A percentile compares a stretch with the other conserved stretches of the same genome.
Evolutionary conservation across 2,797 vertebrate genomes (phyloP).

Genomic region (Uromys caudimaculatus): DNA sequence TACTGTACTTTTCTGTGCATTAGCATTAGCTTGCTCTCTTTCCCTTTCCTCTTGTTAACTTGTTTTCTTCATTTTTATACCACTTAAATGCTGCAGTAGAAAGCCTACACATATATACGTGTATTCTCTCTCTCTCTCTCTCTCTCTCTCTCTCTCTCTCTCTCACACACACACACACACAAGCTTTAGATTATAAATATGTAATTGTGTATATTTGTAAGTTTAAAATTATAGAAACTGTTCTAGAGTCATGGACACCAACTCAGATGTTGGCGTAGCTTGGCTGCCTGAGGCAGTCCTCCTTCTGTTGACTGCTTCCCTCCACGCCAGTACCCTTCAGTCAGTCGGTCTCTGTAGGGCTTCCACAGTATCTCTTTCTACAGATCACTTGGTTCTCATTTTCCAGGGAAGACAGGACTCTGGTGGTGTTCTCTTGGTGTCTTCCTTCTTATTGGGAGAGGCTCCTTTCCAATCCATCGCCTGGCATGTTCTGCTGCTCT

Average conservation of each 20-base stretch:
- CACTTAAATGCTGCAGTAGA: background rate
- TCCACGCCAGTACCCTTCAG: background rate
- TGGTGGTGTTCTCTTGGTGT: background rate
- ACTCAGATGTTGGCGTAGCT: background rate
- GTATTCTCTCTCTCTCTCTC: too few relatives aligned
- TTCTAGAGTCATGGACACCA: background rate
- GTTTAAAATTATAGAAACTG: background rate
- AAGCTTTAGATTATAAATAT: background rate
- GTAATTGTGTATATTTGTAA: background rate
- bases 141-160: too few relatives aligned
- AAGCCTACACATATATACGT: background rate
- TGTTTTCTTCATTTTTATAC: background rate
- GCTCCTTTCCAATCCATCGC: background rate
- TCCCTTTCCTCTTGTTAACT: background rate
- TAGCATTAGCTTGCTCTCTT: background rate
- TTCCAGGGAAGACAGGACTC: background rate
- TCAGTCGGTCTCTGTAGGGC: background rate
- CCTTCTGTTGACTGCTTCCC: background rate
- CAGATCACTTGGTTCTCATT: background rate
- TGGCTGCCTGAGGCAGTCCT: background rate
- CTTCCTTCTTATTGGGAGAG: background rate
- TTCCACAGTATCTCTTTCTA: background rate
- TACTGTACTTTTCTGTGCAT: background rate
- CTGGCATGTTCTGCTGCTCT: background rate
- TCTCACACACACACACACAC: too few relatives aligned